Evolutionary conservation across 2,888 invertebrate genomes (phyloP).

Genomic region (Ptilodon capucinus): DNA sequence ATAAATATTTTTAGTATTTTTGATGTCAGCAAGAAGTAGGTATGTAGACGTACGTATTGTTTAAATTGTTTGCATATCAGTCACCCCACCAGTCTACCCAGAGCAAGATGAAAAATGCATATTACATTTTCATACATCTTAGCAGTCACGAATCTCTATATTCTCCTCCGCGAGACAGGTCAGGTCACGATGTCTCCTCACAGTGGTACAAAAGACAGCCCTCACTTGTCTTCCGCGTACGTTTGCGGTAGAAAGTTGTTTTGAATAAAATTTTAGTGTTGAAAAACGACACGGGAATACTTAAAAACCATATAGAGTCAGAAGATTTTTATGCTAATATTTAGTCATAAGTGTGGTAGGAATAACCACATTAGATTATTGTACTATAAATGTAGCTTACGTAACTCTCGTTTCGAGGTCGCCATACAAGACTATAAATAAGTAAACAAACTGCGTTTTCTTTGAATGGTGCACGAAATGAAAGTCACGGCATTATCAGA

Average conservation of each 20-base stretch:
- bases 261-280: no score
- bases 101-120: not conserved
- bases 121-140: constrained; percentile 4
- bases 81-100: not conserved
- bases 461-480: constrained; percentile 15
- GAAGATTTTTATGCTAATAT: no score
- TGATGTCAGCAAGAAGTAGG: no score
- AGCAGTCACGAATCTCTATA: not conserved
- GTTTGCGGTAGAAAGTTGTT: not conserved
- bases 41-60: no score
- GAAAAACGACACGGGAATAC: no score
- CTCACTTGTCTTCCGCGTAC: no score
- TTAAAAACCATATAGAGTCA: no score
- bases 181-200: constrained; percentile 4
- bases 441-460: not conserved
- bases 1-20: no score
- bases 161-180: not conserved
- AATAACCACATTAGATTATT: no score
- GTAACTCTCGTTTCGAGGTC: not conserved
- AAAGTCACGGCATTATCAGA: constrained; percentile 50
- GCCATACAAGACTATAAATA: not conserved
- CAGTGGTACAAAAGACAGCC: not conserved
- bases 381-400: no score
- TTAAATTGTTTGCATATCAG: no score
- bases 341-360: no score